Base-by-base conservation (phyloP, 2,888 invertebrate genomes). In the Automeris io region DNA sequence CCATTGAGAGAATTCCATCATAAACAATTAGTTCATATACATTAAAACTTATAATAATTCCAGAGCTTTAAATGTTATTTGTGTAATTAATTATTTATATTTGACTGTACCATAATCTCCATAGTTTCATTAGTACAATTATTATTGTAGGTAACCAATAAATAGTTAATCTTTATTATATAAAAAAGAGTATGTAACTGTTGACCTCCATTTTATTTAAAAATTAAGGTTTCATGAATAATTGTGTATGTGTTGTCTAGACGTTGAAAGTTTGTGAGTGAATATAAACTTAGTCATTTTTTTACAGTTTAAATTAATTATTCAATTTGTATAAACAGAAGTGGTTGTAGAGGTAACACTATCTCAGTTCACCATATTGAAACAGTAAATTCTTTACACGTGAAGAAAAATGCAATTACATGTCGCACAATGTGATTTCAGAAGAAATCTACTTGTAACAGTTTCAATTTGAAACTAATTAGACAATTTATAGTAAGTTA, bases 351-450 rank as follows among this genome's bases (percentile, higher is more conserved):
- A 71, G 64, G 59, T 74, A 76, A 71, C 70, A 68, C 73, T 72
- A 70, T 64, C 47, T 51, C 21, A 48, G 47, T 51, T 54, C 58
- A 45, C 52, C n/a, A n/a, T 47, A 34, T 36, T 47, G 53, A 57
- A 66, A 74, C 75, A 67, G 71, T 76, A 73, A 76, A 60, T 70
- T 76, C 70, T 73, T 75, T 70, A 70, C 74, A 74, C 72, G 66
- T 70, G 59, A 51, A 49, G 36, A 46, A 37, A 54, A 57, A 56
- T 49, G 39, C 36, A 57, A 49, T 49, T 43, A 51, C 42, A 49
- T 47, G 50, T 55, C 52, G 50, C 52, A 57, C 55, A 51, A 53
- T 55, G 59, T 53, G 56, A 59, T 62, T 63, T 59, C 55, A 44
- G 37, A 52, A 53, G 51, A 34, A 43, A 51, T 42, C 35, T 53